These are phyloP conservation scores for Rutilus rutilus DNA, from an alignment of 2,113 vertebrate species.

Conservation along the genomic window DNA sequence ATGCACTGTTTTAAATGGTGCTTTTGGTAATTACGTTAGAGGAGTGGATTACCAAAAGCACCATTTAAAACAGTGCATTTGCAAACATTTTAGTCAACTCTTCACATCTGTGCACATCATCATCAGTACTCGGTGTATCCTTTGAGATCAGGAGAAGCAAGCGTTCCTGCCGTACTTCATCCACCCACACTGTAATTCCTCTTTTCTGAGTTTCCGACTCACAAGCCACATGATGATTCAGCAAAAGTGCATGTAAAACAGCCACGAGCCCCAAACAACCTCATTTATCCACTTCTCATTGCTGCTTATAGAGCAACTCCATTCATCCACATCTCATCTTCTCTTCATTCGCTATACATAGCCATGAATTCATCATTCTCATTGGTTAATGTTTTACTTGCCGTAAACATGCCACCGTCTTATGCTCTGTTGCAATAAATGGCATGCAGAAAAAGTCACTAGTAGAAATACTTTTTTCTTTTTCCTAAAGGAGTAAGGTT, in stretches of 20 bases:
- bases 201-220: not conserved
- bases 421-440: not conserved
- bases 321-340: conserved; percentile 28
- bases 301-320: not conserved
- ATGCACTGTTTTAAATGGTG: not conserved
- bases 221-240: conserved; percentile 27
- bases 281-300: conserved; percentile 28
- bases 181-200: conserved; percentile 9
- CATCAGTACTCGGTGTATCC: not conserved
- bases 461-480: not conserved
- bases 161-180: not conserved
- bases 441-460: not conserved
- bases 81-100: not conserved
- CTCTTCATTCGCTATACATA: conserved; percentile 19
- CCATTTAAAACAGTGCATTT: not conserved
- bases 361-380: conserved; percentile 14
- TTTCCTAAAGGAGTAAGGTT: not conserved
- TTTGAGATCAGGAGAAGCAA: not conserved
- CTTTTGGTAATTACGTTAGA: not conserved
- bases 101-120: not conserved
- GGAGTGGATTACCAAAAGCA: not conserved
- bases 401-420: not conserved
- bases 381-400: conserved; percentile 7
- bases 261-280: conserved; percentile 8
- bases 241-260: conserved; percentile 35